Conservation (phyloP, 1,140 invertebrate species). For the Sitobion miscanthi region DNA sequence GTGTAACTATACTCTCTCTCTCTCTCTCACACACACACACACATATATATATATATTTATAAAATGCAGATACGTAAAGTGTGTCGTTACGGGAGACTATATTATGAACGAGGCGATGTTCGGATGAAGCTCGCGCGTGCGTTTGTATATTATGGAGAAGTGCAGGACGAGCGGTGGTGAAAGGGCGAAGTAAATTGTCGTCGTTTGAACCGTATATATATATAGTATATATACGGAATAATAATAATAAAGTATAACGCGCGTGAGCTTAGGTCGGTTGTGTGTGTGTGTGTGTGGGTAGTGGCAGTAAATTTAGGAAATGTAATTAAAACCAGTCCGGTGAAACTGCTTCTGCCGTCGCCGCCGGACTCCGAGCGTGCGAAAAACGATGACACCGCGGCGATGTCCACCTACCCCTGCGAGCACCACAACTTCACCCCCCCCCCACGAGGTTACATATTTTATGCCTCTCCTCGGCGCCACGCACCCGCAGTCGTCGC, state of each 20-base stretch:
- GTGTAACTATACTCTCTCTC: background rate
- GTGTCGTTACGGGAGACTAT: background rate
- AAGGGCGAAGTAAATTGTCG: constrained; percentile 18
- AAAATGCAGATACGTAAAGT: background rate
- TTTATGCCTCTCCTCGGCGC: background rate
- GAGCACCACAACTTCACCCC: background rate
- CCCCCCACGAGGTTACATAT: background rate
- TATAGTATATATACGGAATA: background rate
- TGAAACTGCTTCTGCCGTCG: background rate
- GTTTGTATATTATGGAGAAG: background rate
- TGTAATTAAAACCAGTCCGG: constrained; percentile 50
- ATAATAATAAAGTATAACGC: background rate
- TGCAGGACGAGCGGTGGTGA: background rate
- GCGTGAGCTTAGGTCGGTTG: background rate
- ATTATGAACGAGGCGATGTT: background rate
- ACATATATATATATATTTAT: background rate
- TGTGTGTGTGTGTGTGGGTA: no score
- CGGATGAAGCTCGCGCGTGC: background rate
- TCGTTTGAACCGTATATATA: background rate
- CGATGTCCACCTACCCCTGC: background rate
- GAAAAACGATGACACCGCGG: constrained; percentile 44
- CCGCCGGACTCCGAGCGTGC: background rate
- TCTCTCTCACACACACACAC: no score
- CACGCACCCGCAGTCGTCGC: background rate
- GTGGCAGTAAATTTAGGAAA: constrained; percentile 47